Evolutionary conservation across 2,888 invertebrate genomes (phyloP).

Genomic region (Heteromurus nitidus): DNA sequence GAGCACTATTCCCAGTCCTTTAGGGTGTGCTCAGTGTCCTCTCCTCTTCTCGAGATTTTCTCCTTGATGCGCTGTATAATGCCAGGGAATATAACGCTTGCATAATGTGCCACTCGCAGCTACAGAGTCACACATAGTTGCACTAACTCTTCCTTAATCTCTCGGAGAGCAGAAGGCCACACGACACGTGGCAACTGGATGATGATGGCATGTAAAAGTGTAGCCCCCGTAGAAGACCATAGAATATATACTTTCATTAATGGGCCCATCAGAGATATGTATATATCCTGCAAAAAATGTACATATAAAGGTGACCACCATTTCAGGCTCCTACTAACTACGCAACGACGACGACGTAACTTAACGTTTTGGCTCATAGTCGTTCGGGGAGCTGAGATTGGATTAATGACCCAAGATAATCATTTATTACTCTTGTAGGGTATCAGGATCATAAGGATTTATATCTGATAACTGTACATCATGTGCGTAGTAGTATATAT

Average conservation of each 20-base stretch:
- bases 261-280: neutral
- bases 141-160: slow-evolving; percentile 28
- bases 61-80: too few species aligned
- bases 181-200: slow-evolving; percentile 13
- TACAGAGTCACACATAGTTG: too few species aligned
- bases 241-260: neutral
- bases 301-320: too few species aligned
- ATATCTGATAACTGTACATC: slow-evolving; percentile 9
- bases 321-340: neutral
- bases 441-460: neutral
- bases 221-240: neutral
- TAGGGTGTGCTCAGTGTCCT: too few species aligned
- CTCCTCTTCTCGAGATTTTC: too few species aligned
- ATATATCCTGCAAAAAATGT: too few species aligned
- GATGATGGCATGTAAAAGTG: too few species aligned
- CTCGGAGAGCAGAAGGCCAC: slow-evolving; percentile 1
- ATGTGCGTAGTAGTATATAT: neutral
- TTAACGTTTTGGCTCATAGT: slow-evolving; percentile 12
- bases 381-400: neutral
- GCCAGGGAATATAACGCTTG: too few species aligned
- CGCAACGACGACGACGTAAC: neutral
- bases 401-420: slow-evolving; percentile 31
- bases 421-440: neutral
- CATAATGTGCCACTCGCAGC: too few species aligned
- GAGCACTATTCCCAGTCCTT: slow-evolving; percentile 5